Base-by-base conservation (phyloP, 2,113 vertebrate genomes). In the Capra hircus region DNA sequence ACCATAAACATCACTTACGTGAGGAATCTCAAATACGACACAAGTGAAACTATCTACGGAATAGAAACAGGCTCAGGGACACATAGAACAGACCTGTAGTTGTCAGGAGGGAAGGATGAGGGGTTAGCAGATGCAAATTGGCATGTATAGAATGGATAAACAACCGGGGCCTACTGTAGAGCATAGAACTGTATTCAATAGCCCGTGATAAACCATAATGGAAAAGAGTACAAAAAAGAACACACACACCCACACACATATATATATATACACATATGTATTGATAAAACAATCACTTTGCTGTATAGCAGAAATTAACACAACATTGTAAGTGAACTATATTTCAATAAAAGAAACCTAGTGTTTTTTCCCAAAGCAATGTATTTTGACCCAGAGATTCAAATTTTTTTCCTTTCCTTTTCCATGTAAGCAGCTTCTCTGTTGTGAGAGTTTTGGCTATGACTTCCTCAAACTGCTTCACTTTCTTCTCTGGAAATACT, bases 381-480 rank as follows among this genome's bases (percentile, higher is more conserved):
- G 80, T 80, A 40, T 13, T 97, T 93, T 91, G 30, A 91, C 50
- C 6, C 36, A 27, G 33, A 93, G 17, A 88, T 55, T 60, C 15
- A 53, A 91, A 87, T 83, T 94, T 0, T 64, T 93, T 94, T 94
- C 64, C 91, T 52, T 94, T n/a, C 52, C 11, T 48, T 89, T 85
- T 82, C 40, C 91, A 40, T 8, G 23, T 74, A 55, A 77, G 33
- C 53, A 36, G 21, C 16, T 92, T 53, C 48, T 50, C 28, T 53
- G 12, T 23, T 81, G 74, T 71, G 25, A 88, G 3, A 10, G 40
- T 52, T 92, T 86, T 57, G 53, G 52, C 43, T 77, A 40, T 48
- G 53, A 60, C 19, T 60, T 86, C 57, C 67, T 64, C 25, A 23
- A 86, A 25, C 36, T 91, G 16, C 88, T 48, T 2, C 33, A 48